These are phyloP conservation scores for Gymnothorax reevesii DNA, from an alignment of 2,797 vertebrate genomes.

Conservation along the genomic window DNA sequence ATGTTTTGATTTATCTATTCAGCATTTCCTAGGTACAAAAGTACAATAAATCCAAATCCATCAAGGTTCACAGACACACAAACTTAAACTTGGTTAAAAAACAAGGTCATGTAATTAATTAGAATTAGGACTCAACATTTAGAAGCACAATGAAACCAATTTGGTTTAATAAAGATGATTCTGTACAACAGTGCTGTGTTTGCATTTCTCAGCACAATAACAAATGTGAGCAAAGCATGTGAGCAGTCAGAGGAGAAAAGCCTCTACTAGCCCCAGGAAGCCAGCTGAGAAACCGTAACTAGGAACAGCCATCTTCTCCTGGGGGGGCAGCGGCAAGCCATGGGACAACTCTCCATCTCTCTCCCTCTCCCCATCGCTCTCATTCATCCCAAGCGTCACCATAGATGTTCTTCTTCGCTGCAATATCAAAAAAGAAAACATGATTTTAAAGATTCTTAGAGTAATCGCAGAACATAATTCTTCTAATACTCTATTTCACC, in stretches of 20 bases:
- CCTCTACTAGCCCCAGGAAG: too few relatives aligned
- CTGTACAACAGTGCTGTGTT: not conserved
- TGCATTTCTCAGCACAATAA: not conserved
- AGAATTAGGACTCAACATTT: not conserved
- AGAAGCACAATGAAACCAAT: slow-evolving; percentile 18
- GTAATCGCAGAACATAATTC: too few relatives aligned
- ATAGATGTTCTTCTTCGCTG: slow-evolving; percentile 91
- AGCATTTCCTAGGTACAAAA: too few relatives aligned
- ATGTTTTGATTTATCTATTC: too few relatives aligned
- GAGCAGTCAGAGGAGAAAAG: not conserved
- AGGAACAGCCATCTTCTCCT: not conserved
- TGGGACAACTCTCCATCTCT: too few relatives aligned
- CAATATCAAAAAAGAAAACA: slow-evolving; percentile 27
- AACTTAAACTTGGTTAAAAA: too few relatives aligned
- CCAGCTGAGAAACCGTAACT: too few relatives aligned
- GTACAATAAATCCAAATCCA: too few relatives aligned
- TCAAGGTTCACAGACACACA: too few relatives aligned
- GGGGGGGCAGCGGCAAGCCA: not conserved
- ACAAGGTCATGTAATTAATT: too few relatives aligned
- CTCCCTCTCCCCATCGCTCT: slow-evolving; percentile 40
- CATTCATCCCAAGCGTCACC: slow-evolving; percentile 93
- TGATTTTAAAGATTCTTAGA: not conserved
- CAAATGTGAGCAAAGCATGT: not conserved
- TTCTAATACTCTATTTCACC: too few relatives aligned
- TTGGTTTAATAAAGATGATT: slow-evolving; percentile 20